Evolutionary conservation across 2,888 invertebrate species (phyloP).

Genomic region (Nomada lathburiana): DNA sequence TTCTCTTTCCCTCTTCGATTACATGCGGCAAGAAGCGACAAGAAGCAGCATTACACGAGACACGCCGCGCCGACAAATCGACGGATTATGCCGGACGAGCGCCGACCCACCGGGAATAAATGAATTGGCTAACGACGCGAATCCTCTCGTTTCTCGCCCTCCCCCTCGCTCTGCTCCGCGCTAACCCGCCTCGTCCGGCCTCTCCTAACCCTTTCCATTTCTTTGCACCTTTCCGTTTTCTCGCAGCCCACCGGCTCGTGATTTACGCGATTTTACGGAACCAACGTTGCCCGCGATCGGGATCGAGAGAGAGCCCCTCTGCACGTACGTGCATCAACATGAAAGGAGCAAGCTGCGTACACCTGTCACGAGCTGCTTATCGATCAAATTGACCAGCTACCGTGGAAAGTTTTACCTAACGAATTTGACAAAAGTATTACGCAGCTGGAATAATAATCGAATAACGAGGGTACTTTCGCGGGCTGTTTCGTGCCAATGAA

Average conservation of each 20-base stretch:
- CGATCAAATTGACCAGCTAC: constrained; percentile 16
- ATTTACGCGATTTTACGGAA: constrained; percentile 23
- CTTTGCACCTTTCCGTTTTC: not conserved
- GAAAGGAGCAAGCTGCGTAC: not conserved
- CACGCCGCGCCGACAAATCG: constrained; percentile 82
- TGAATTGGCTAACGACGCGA: constrained; percentile 79
- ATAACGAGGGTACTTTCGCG: constrained; percentile 58
- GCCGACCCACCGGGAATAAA: constrained; percentile 80
- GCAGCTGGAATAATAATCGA: constrained; percentile 65
- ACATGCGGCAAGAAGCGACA: constrained; percentile 79
- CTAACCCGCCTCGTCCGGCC: not conserved
- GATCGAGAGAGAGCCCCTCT: not conserved
- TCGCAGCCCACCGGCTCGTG: constrained; percentile 5
- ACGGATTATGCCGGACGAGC: constrained; percentile 80
- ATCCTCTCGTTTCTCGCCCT: constrained; percentile 63
- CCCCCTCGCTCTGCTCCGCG: constrained; percentile 10
- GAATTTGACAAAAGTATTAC: constrained; percentile 42
- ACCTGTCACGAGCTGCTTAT: not conserved
- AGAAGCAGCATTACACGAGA: constrained; percentile 80
- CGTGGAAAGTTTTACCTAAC: constrained; percentile 9
- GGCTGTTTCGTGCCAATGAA: constrained; percentile 65
- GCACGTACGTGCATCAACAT: not conserved
- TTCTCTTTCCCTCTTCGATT: constrained; percentile 73
- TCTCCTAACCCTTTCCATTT: not conserved
- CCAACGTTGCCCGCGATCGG: too few relatives aligned